Evolutionary conservation across 1,140 invertebrate species (phyloP).

Genomic region (Cydia fagiglandana): DNA sequence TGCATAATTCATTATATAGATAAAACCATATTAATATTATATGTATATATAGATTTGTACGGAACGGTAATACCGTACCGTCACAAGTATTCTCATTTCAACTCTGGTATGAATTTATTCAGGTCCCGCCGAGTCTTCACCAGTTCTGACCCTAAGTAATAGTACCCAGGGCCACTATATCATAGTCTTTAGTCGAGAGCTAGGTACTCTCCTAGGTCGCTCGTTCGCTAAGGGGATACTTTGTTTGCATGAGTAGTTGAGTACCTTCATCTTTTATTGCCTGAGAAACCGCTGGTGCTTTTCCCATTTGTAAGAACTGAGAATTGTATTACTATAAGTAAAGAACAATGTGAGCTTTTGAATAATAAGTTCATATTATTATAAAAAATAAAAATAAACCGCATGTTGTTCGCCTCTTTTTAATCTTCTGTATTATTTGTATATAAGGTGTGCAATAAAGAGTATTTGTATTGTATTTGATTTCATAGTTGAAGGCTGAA

Average conservation of each 20-base stretch:
- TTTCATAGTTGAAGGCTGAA: too few relatives aligned
- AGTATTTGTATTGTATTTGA: too few relatives aligned
- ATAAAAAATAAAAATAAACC: too few relatives aligned
- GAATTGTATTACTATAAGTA: background rate
- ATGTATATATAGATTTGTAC: too few relatives aligned
- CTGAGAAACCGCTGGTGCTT: background rate
- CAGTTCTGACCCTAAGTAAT: background rate
- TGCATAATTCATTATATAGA: too few relatives aligned
- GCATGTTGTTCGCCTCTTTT: too few relatives aligned
- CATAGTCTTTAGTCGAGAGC: background rate
- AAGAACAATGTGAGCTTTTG: background rate
- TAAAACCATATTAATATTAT: too few relatives aligned
- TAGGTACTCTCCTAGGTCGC: background rate
- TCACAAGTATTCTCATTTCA: background rate
- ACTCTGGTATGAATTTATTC: background rate
- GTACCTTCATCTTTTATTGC: background rate
- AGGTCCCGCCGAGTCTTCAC: background rate
- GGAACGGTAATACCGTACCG: too few relatives aligned
- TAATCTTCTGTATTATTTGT: too few relatives aligned
- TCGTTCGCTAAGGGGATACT: slow-evolving; percentile 24
- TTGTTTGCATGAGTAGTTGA: slow-evolving; percentile 1
- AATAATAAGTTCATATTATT: too few relatives aligned
- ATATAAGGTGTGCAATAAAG: too few relatives aligned
- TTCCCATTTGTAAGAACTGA: background rate
- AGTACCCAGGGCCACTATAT: background rate